Evolutionary conservation across 2,113 vertebrate genomes (phyloP).

Genomic region (Laticauda laticaudata): DNA sequence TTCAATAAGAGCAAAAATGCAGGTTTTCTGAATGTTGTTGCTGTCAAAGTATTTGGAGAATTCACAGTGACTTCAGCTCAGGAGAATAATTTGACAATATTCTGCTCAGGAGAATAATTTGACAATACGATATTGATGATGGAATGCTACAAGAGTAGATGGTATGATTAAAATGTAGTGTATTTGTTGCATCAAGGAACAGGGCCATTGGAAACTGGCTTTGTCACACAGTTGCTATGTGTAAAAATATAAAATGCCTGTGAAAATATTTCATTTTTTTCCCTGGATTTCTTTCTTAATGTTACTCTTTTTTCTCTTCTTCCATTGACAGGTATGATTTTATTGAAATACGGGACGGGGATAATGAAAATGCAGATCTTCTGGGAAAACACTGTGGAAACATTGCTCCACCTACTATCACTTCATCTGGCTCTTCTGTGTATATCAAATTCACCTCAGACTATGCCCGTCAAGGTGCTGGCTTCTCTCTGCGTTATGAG

Average conservation of each 20-base stretch:
- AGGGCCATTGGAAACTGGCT: background rate
- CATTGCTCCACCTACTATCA: conserved; percentile 94
- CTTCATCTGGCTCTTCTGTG: conserved; percentile 89
- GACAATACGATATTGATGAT: background rate
- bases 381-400: conserved; percentile 96
- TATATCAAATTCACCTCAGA: conserved; percentile 96
- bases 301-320: conserved; percentile 29
- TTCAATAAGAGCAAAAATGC: background rate
- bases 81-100: background rate
- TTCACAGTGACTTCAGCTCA: background rate
- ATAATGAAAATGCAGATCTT: conserved; percentile 84
- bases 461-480: conserved; percentile 95
- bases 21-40: background rate
- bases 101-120: background rate
- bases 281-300: conserved; percentile 10
- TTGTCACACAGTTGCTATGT: background rate
- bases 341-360: conserved; percentile 95
- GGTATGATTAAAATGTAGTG: background rate
- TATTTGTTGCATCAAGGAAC: background rate
- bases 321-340: conserved; percentile 88
- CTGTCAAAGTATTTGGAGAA: background rate
- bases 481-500: conserved; percentile 97
- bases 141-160: background rate
- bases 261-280: background rate
- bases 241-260: background rate